Conservation (phyloP, 2,888 invertebrate genomes). For the Halictus ligatus region DNA sequence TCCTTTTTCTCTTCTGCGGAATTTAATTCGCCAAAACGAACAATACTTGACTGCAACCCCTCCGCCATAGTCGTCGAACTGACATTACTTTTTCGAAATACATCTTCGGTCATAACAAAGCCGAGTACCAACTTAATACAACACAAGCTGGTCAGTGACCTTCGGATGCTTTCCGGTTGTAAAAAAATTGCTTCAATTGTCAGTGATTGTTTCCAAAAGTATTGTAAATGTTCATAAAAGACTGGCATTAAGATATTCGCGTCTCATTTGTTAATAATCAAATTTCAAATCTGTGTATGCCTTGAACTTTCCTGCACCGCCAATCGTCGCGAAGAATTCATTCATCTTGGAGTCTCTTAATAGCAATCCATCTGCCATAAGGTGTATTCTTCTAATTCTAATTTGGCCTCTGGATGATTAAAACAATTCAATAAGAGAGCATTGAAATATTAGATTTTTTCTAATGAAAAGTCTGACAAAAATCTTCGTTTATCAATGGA, state of each 20-base stretch:
- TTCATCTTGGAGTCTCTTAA: background rate
- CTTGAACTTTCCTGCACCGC: background rate
- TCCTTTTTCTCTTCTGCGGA: constrained; percentile 71
- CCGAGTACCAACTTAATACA: constrained; percentile 28
- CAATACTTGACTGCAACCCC: constrained; percentile 75
- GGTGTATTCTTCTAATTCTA: too few relatives aligned
- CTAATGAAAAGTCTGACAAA: too few relatives aligned
- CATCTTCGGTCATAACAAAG: background rate
- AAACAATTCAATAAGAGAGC: too few relatives aligned
- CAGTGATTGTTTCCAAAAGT: background rate
- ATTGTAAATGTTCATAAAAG: background rate
- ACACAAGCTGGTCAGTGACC: background rate
- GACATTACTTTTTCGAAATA: constrained; percentile 31
- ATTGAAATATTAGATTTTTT: too few relatives aligned
- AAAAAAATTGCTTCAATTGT: background rate
- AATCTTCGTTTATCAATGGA: too few relatives aligned
- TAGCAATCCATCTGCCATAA: too few relatives aligned
- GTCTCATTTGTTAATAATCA: background rate
- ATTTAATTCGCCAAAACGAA: constrained; percentile 67
- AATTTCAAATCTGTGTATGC: background rate
- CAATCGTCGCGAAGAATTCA: background rate
- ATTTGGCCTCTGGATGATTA: too few relatives aligned
- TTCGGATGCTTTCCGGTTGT: background rate
- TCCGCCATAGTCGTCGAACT: constrained; percentile 63
- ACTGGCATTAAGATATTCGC: background rate